phyloP scores from a whole-genome alignment of 2,113 vertebrate genomes.

The Triplophysa dalaica region DNA sequence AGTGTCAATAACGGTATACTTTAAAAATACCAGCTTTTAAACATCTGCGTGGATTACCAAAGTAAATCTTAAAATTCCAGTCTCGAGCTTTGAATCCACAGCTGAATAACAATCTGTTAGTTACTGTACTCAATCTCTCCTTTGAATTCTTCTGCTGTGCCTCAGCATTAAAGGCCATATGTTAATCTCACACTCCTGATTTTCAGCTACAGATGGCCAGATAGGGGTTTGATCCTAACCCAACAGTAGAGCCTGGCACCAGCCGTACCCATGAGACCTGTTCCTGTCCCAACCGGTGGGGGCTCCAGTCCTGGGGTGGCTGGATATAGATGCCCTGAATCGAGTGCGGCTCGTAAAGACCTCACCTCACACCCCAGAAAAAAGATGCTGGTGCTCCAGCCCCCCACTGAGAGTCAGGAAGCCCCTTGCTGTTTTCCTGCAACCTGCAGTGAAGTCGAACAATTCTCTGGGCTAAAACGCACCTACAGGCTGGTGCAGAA shows the following conservation, averaged over 20 bases:
- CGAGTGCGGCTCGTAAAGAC: constrained; percentile 23
- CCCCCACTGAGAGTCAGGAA: constrained; percentile 15
- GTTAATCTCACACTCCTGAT: constrained; percentile 24
- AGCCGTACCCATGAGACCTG: constrained; percentile 22
- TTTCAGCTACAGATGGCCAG: constrained; percentile 47
- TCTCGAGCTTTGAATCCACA: constrained; percentile 9
- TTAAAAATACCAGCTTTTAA: too few relatives aligned
- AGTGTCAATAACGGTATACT: too few relatives aligned
- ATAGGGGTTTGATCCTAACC: constrained; percentile 43
- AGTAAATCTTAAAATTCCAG: neutral
- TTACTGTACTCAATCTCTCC: neutral
- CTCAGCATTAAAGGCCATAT: constrained; percentile 28
- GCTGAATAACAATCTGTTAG: neutral
- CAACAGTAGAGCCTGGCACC: constrained; percentile 48
- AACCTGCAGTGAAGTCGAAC: neutral
- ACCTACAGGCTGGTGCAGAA: constrained; percentile 16
- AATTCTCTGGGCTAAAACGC: neutral
- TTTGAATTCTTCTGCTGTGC: constrained; percentile 23
- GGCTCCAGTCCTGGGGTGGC: constrained; percentile 34
- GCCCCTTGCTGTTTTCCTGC: constrained; percentile 23
- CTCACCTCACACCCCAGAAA: constrained; percentile 33
- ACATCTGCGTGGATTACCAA: too few relatives aligned
- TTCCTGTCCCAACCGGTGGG: constrained; percentile 39
- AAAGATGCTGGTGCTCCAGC: constrained; percentile 13
- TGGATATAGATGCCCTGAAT: constrained; percentile 46